These are phyloP conservation scores for Tenebrosternarchus preto DNA, from an alignment of 2,113 vertebrate genomes.

Conservation along the genomic window DNA sequence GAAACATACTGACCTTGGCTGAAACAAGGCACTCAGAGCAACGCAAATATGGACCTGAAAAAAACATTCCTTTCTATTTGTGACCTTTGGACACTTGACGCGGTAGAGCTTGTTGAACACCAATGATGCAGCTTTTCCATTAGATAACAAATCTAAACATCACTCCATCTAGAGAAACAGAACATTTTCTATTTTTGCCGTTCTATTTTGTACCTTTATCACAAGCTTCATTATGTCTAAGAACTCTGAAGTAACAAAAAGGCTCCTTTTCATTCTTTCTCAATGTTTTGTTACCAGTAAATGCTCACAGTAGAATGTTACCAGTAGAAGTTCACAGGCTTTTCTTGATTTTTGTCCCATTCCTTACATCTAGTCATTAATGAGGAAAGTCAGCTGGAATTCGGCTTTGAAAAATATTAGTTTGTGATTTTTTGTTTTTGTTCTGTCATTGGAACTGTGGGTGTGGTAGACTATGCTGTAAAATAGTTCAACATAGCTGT, in stretches of 20 bases:
- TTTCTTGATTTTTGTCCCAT: too few relatives aligned
- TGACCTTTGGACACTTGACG: constrained; percentile 36
- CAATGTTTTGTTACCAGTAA: too few relatives aligned
- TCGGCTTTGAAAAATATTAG: background rate
- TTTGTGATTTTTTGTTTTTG: background rate
- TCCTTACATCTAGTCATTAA: too few relatives aligned
- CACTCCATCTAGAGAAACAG: background rate
- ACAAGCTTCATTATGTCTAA: background rate
- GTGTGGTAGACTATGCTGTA: background rate
- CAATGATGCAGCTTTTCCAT: constrained; percentile 18
- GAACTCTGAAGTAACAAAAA: background rate
- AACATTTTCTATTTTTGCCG: background rate
- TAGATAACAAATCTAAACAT: constrained; percentile 28
- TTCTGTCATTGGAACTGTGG: background rate
- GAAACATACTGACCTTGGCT: constrained; percentile 56
- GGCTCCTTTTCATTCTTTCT: too few relatives aligned
- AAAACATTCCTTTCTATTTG: constrained; percentile 55
- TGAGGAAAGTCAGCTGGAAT: background rate
- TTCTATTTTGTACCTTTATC: background rate
- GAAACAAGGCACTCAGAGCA: constrained; percentile 38
- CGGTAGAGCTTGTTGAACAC: constrained; percentile 10
- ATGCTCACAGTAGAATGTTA: too few relatives aligned
- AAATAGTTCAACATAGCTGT: background rate
- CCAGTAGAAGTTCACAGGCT: too few relatives aligned
- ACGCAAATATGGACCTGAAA: constrained; percentile 53